Base-by-base conservation (phyloP, 2,113 vertebrate species). In the Myrmophylax atrothorax region DNA sequence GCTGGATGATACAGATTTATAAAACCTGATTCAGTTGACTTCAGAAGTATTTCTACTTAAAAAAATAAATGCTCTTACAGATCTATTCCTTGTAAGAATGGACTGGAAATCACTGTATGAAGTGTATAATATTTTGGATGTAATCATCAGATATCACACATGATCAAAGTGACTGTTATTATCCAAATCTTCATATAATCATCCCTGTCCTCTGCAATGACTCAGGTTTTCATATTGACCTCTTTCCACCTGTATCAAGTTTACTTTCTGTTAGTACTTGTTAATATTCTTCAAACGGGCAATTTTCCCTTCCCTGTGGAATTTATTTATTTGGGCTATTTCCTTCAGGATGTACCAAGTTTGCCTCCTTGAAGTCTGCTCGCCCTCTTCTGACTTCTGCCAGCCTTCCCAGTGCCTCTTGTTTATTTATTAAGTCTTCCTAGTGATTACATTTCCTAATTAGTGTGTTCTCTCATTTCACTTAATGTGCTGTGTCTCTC, bases 351-450 rank as follows among this genome's bases (percentile, higher is more conserved):
- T 68, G 12, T 67, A 50, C n/a, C 24, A 24, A 58, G 11, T 53
- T 62, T 87, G 7, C 31, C n/a, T 68, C 60, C n/a, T 84, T 25
- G 18, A 58, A 68, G 56, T 35, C 52, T 86, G 47, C 31, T 94
- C 12, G 53, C 58, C 69, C 44, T 93, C 35, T 92, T 33, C 55
- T 87, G 47, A 52, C 52, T 69, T 56, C 74, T 91, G 49, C 35
- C 63, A 92, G 59, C 35, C 22, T 91, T 92, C 38, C 37, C 42
- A 81, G 69, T 11, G 4, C 58, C 49, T 79, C 74, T 83, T 87
- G 46, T 46, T 94, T 92, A 75, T 84, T 94, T 91, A 87, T 84
- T 82, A 87, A 64, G 46, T 87, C 74, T 89, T 84, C 62, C 62
- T 58, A 26, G n/a, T 49, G 87, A 73, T 79, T 84, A 35, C 28